These are phyloP conservation scores for Rhopilema esculentum DNA, from an alignment of 30 jellyfish, hydroid and myxozoan species.

Conservation along the genomic window DNA sequence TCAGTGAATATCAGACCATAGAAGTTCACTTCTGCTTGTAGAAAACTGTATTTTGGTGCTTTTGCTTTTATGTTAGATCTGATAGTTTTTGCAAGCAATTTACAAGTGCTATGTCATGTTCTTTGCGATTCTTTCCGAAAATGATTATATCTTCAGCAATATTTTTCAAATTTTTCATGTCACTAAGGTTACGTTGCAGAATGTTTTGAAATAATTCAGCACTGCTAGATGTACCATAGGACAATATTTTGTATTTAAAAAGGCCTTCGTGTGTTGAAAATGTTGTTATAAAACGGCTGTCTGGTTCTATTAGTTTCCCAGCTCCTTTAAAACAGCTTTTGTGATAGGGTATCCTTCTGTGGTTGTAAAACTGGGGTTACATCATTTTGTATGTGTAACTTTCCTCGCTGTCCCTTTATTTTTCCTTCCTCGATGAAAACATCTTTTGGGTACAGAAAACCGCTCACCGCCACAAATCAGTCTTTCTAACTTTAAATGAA, in stretches of 20 bases:
- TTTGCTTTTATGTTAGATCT: constrained; percentile 41
- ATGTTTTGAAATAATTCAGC: constrained; percentile 57
- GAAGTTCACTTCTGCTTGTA: constrained; percentile 44
- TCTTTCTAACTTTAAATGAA: too few relatives aligned
- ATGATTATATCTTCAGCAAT: constrained; percentile 67
- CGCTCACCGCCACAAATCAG: too few relatives aligned
- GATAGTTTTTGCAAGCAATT: constrained; percentile 6
- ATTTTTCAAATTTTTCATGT: constrained; percentile 31
- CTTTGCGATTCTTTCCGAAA: constrained; percentile 2
- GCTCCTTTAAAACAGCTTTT: constrained; percentile 1
- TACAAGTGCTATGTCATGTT: constrained; percentile 25
- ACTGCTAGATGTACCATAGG: constrained; percentile 43
- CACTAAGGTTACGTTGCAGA: constrained; percentile 30
- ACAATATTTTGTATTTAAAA: constrained; percentile 12
- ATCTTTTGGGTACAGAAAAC: too few relatives aligned
- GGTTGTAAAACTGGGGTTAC: constrained; percentile 61
- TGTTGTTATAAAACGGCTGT: constrained; percentile 56
- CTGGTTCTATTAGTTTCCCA: constrained; percentile 37
- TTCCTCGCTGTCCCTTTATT: constrained; percentile 26
- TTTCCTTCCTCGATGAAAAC: constrained; percentile 46
- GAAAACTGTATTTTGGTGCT: constrained; percentile 42
- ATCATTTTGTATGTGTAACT: constrained; percentile 35
- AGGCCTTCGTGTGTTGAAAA: constrained; percentile 62
- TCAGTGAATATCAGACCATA: constrained; percentile 48
- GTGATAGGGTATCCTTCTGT: constrained; percentile 51